A percentile compares a stretch with the other conserved stretches of the same genome.
These are phyloP conservation scores for Antechinus stuartii DNA, from an alignment of 2,113 vertebrate species.

Conservation along the genomic window DNA sequence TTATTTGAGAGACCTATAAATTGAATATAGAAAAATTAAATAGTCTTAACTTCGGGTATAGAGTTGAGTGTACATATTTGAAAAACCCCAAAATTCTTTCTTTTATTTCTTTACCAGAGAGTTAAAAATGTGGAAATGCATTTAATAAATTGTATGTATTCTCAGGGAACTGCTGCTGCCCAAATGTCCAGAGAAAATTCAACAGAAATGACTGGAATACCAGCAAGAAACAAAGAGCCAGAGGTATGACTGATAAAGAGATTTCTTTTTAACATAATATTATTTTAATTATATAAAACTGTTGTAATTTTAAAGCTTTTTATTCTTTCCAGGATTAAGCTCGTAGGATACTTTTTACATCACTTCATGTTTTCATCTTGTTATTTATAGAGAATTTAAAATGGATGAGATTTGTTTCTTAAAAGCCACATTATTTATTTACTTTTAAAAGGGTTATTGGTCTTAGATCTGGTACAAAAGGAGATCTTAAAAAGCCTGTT, in stretches of 20 bases:
- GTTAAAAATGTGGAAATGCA: slow-evolving; percentile 25
- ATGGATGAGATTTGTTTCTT: not conserved
- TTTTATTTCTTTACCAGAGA: slow-evolving; percentile 45
- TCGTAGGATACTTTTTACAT: slow-evolving; percentile 14
- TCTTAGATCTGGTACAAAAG: not conserved
- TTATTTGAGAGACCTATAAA: not conserved
- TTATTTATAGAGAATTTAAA: slow-evolving; percentile 25
- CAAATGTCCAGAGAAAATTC: slow-evolving; percentile 84
- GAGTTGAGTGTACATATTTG: slow-evolving; percentile 54
- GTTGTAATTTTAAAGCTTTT: not conserved
- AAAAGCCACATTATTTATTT: slow-evolving; percentile 19
- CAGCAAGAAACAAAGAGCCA: slow-evolving; percentile 83
- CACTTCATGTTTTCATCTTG: slow-evolving; percentile 9
- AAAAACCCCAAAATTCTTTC: slow-evolving; percentile 68
- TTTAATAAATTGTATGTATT: slow-evolving; percentile 67
- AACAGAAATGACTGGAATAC: slow-evolving; percentile 84
- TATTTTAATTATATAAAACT: not conserved
- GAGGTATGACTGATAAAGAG: slow-evolving; percentile 79
- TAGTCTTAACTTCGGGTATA: slow-evolving; percentile 22
- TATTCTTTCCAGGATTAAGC: not conserved
- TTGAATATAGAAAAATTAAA: slow-evolving; percentile 13
- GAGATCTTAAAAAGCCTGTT: slow-evolving; percentile 25
- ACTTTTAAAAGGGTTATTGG: not conserved
- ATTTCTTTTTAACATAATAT: not conserved
- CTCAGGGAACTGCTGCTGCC: slow-evolving; percentile 85